Evolutionary conservation across 2,113 vertebrate genomes (phyloP).

Genomic region (Coptodon rendalli): DNA sequence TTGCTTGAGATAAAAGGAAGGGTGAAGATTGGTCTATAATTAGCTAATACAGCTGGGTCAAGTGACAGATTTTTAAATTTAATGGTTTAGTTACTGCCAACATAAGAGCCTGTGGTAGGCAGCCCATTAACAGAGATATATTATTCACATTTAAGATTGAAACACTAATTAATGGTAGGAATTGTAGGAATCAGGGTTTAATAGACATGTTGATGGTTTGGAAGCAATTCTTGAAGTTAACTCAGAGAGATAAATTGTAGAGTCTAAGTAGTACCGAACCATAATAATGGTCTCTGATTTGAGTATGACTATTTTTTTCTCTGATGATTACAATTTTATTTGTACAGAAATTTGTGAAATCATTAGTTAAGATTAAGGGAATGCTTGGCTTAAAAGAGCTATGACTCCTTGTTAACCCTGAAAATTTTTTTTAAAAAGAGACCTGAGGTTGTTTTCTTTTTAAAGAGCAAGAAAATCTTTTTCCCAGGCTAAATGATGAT

Average conservation of each 20-base stretch:
- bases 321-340: not conserved
- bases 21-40: not conserved
- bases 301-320: not conserved
- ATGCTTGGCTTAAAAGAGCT: not conserved
- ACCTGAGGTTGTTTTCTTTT: not conserved
- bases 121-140: not conserved
- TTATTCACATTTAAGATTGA: not conserved
- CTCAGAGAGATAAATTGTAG: not conserved
- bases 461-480: not conserved
- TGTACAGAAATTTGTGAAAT: not conserved
- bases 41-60: not conserved
- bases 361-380: not conserved
- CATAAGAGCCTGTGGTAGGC: not conserved
- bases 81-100: not conserved
- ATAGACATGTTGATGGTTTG: not conserved
- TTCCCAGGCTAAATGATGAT: not conserved
- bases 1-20: not conserved
- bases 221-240: not conserved
- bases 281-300: not conserved
- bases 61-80: not conserved
- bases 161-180: not conserved
- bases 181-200: not conserved
- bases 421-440: not conserved
- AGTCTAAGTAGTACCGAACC: not conserved
- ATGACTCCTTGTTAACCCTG: not conserved